Conservation (phyloP, 2,888 invertebrate species). For the Epinotia bilunana region DNA sequence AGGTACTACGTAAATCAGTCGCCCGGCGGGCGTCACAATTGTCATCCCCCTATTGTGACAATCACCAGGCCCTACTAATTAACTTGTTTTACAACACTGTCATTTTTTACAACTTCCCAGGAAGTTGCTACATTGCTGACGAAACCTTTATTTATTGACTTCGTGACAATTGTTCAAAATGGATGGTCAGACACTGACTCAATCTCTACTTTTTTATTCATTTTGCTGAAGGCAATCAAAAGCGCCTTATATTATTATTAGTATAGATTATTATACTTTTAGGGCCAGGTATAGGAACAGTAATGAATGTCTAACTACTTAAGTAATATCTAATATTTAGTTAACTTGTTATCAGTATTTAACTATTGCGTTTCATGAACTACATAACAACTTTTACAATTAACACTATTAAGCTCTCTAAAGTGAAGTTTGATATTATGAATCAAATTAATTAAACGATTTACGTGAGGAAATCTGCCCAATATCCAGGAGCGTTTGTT, state of each 20-base stretch:
- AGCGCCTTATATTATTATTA: too few relatives aligned
- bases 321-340: too few relatives aligned
- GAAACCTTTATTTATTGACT: slow-evolving; percentile 19
- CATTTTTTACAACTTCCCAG: slow-evolving; percentile 45
- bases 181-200: not conserved
- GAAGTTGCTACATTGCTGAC: slow-evolving; percentile 15
- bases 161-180: slow-evolving; percentile 8
- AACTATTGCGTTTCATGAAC: not conserved
- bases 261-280: too few relatives aligned
- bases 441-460: slow-evolving; percentile 27
- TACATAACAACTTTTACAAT: too few relatives aligned
- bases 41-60: slow-evolving; percentile 68
- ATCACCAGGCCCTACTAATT: slow-evolving; percentile 67
- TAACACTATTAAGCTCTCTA: too few relatives aligned
- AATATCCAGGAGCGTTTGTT: slow-evolving; percentile 22
- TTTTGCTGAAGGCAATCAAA: not conserved
- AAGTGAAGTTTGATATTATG: slow-evolving; percentile 12
- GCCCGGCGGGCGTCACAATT: slow-evolving; percentile 61
- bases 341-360: not conserved
- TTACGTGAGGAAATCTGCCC: slow-evolving; percentile 12
- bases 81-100: slow-evolving; percentile 73
- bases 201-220: not conserved
- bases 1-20: slow-evolving; percentile 32
- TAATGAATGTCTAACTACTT: too few relatives aligned
- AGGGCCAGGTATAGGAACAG: too few relatives aligned